A percentile compares a stretch with the other conserved stretches of the same genome.
These are phyloP conservation scores for Cantharis nigra DNA, from an alignment of 2,888 invertebrate species.

Conservation along the genomic window DNA sequence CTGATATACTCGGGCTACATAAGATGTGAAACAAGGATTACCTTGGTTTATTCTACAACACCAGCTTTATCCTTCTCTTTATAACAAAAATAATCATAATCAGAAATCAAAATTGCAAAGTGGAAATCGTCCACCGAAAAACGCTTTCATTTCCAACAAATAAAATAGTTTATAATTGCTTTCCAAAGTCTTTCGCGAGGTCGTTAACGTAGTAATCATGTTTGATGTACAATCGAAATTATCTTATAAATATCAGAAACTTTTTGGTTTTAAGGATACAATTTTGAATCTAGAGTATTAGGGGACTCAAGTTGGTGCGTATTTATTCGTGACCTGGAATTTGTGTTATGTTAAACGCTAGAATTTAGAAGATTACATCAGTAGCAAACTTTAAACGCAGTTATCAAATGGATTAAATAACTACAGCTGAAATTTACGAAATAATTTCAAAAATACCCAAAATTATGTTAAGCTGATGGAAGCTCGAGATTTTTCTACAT, in stretches of 20 bases:
- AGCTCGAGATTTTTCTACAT: not conserved
- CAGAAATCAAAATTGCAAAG: not conserved
- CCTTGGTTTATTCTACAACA: constrained; percentile 21
- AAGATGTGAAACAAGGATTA: constrained; percentile 27
- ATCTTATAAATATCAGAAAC: not conserved
- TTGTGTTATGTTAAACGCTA: not conserved
- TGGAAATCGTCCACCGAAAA: not conserved
- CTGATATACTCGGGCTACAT: constrained; percentile 22
- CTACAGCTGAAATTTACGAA: not conserved
- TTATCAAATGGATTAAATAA: not conserved
- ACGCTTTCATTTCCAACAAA: not conserved
- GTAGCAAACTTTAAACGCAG: not conserved
- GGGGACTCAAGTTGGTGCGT: not conserved
- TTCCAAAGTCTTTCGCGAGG: constrained; percentile 4
- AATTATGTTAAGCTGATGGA: not conserved
- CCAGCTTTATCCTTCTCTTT: constrained; percentile 18
- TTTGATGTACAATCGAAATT: not conserved
- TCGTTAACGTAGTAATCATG: not conserved
- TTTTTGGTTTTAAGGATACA: not conserved
- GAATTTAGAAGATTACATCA: not conserved
- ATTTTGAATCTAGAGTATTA: not conserved
- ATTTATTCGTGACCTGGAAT: not conserved
- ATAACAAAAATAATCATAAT: constrained; percentile 7
- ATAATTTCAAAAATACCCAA: not conserved
- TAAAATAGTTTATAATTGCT: constrained; percentile 17